phyloP scores from a whole-genome alignment of 2,113 vertebrate genomes.

The Globicephala melas region DNA sequence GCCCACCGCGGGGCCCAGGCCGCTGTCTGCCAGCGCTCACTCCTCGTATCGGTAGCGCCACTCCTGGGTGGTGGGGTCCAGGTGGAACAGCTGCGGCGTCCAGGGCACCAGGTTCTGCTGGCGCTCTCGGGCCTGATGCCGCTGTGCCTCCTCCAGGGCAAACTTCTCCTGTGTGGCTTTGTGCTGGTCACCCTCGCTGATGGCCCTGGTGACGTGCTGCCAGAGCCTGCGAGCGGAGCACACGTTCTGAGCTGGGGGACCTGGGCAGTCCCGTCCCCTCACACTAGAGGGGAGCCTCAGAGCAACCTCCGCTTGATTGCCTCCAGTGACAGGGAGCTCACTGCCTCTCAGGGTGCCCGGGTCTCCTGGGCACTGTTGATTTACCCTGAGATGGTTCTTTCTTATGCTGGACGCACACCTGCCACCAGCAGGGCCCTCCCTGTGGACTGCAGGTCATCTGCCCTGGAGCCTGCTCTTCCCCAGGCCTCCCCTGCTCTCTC shows the following conservation, averaged over 20 bases:
- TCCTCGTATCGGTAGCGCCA: slow-evolving; percentile 93
- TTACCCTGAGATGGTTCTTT: background rate
- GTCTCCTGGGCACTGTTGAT: background rate
- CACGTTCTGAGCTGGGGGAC: slow-evolving; percentile 82
- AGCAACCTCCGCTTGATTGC: background rate
- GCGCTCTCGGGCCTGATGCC: slow-evolving; percentile 84
- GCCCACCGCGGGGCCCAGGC: accelerated
- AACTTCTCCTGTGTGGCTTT: slow-evolving; percentile 94
- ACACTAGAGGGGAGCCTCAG: background rate
- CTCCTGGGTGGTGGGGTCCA: slow-evolving; percentile 83
- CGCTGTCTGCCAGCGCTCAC: slow-evolving; percentile 74
- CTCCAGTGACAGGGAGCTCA: background rate
- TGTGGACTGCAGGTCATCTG: background rate
- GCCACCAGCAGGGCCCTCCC: background rate
- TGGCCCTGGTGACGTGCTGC: slow-evolving; percentile 94
- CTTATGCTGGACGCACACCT: background rate
- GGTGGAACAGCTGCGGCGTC: slow-evolving; percentile 87
- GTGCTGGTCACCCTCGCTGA: slow-evolving; percentile 90
- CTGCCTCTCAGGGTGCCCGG: background rate
- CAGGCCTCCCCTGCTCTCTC: background rate
- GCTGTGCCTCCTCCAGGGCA: slow-evolving; percentile 92
- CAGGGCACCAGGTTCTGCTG: slow-evolving; percentile 84
- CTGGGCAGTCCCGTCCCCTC: accelerated
- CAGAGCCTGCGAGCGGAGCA: slow-evolving; percentile 85
- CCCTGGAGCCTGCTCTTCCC: background rate